These are phyloP conservation scores for Odontomyia ornata DNA, from an alignment of 2,888 invertebrate species.

Conservation along the genomic window DNA sequence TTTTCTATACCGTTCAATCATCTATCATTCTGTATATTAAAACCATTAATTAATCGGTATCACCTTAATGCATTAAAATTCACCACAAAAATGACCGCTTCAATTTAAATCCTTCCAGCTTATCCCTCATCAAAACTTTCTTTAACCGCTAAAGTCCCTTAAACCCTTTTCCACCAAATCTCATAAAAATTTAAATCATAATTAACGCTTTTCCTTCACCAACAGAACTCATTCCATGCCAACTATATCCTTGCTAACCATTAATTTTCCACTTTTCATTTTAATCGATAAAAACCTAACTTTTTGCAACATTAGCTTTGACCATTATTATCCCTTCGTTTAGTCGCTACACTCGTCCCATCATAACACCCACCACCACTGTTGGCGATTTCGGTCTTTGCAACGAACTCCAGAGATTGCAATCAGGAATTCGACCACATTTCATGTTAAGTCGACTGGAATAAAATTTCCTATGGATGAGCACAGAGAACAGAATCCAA, in stretches of 20 bases:
- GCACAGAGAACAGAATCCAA: slow-evolving; percentile 12
- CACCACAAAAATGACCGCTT: too few species aligned
- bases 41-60: too few species aligned
- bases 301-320: slow-evolving; percentile 39
- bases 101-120: too few species aligned
- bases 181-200: slow-evolving; percentile 35
- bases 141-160: neutral
- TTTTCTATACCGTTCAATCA: too few species aligned
- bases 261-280: slow-evolving; percentile 37
- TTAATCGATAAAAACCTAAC: slow-evolving; percentile 27
- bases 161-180: neutral
- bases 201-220: slow-evolving; percentile 14
- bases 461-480: slow-evolving; percentile 40
- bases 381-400: neutral
- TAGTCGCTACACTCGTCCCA: neutral
- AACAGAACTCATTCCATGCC: too few species aligned
- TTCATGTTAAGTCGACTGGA: slow-evolving; percentile 42
- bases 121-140: too few species aligned
- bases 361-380: neutral
- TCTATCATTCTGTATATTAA: too few species aligned
- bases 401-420: neutral
- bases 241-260: neutral
- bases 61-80: too few species aligned
- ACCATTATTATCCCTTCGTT: slow-evolving; percentile 16
- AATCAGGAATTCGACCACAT: slow-evolving; percentile 43